Percentiles rank a stretch among this genome's conserved stretches.
phyloP scores from a whole-genome alignment of 1,140 invertebrate species.

The Bombus difficillimus region DNA sequence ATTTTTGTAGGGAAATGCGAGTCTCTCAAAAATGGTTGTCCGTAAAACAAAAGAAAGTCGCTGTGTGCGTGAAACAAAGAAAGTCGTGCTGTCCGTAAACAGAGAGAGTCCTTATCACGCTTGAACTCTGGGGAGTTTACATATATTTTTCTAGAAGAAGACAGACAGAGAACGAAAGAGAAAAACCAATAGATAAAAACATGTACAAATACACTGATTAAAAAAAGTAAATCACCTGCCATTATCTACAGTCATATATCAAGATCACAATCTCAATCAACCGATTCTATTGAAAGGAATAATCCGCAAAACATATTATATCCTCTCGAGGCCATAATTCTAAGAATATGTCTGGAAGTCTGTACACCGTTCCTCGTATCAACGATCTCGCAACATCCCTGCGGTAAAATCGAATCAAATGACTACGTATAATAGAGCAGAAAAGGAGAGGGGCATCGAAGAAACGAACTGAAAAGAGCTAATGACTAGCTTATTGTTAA shows the following conservation, averaged over 20 bases:
- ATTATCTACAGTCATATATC: background rate
- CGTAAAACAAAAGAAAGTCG: too few relatives aligned
- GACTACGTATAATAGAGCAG: background rate
- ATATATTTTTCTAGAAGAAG: too few relatives aligned
- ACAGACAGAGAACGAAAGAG: too few relatives aligned
- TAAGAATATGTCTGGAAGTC: background rate
- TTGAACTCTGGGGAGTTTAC: too few relatives aligned
- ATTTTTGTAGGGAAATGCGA: too few relatives aligned
- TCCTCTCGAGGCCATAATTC: background rate
- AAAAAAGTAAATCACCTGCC: background rate
- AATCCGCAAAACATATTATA: background rate
- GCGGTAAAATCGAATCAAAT: background rate
- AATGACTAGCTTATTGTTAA: background rate
- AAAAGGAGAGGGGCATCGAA: too few relatives aligned
- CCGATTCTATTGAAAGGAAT: background rate
- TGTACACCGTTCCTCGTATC: background rate
- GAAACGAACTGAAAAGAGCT: background rate
- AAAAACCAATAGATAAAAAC: too few relatives aligned
- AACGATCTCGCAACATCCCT: background rate
- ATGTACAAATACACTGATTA: background rate
- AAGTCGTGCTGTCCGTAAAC: too few relatives aligned
- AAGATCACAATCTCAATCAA: background rate
- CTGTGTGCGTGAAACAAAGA: too few relatives aligned
- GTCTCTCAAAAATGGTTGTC: too few relatives aligned
- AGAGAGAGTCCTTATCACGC: too few relatives aligned